phyloP scores from a whole-genome alignment of 2,797 vertebrate species.

The Neosalanx taihuensis region DNA sequence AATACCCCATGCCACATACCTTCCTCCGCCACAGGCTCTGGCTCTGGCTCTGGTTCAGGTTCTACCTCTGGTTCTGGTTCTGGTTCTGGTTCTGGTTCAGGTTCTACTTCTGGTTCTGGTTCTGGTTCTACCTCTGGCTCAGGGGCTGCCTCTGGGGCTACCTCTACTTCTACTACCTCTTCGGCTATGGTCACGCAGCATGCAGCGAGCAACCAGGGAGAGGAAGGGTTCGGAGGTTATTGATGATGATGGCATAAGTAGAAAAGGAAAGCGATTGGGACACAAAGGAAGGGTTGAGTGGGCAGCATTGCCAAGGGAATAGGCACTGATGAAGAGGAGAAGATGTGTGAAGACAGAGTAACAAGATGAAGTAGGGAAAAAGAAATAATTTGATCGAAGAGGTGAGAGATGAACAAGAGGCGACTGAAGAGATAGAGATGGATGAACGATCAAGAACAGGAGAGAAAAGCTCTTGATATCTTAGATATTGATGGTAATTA shows the following conservation, averaged over 20 bases:
- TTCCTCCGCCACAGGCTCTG: constrained; percentile 66
- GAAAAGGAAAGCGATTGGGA: constrained; percentile 10
- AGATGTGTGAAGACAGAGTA: constrained; percentile 29
- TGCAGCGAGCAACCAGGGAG: constrained; percentile 66
- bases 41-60: constrained; percentile 20
- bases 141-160: constrained; percentile 79
- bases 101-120: constrained; percentile 64
- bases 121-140: constrained; percentile 71
- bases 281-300: not conserved
- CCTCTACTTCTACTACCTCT: constrained; percentile 81
- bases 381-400: constrained; percentile 40
- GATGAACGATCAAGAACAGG: constrained; percentile 33
- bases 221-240: constrained; percentile 36
- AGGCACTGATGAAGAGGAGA: not conserved
- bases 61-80: constrained; percentile 49
- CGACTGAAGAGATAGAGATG: constrained; percentile 25
- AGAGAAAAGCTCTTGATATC: constrained; percentile 16
- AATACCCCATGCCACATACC: constrained; percentile 79
- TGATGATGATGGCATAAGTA: not conserved
- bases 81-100: constrained; percentile 50
- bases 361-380: constrained; percentile 30
- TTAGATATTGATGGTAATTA: constrained; percentile 31
- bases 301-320: not conserved
- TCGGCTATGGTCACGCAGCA: constrained; percentile 79
- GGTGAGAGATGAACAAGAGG: constrained; percentile 39